A percentile compares a stretch with the other conserved stretches of the same genome.
Conservation (phyloP, 2,888 invertebrate genomes). For the Microdon myrmicae region DNA sequence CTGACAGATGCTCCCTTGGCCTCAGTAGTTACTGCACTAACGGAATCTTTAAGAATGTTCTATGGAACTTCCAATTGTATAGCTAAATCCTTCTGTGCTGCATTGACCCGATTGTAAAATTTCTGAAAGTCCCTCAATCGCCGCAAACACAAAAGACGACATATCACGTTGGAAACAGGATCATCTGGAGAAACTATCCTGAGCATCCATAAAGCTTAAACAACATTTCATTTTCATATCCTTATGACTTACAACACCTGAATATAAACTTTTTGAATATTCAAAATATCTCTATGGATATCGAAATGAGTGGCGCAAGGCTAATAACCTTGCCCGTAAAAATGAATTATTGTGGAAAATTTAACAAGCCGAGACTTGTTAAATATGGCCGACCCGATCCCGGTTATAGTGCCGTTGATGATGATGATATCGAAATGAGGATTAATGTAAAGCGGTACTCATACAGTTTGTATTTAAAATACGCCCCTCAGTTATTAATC, state of each 20-base stretch:
- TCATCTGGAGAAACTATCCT: conserved; percentile 31
- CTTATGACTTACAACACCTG: background rate
- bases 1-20: too few relatives aligned
- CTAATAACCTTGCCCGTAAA: too few relatives aligned
- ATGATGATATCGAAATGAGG: too few relatives aligned
- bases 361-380: too few relatives aligned
- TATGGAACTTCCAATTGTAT: background rate
- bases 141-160: conserved; percentile 51
- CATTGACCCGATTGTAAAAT: conserved; percentile 46
- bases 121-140: conserved; percentile 49
- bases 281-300: too few relatives aligned
- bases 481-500: too few relatives aligned
- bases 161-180: conserved; percentile 49
- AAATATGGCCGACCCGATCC: too few relatives aligned
- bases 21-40: background rate
- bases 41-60: background rate
- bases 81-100: conserved; percentile 33
- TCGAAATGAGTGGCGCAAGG: too few relatives aligned
- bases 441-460: too few relatives aligned
- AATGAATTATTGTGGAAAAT: too few relatives aligned
- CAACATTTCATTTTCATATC: conserved; percentile 28
- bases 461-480: too few relatives aligned
- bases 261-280: background rate
- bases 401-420: too few relatives aligned
- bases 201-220: conserved; percentile 25